Base-by-base conservation (phyloP, 2,888 invertebrate genomes). In the Vanessa cardui region DNA sequence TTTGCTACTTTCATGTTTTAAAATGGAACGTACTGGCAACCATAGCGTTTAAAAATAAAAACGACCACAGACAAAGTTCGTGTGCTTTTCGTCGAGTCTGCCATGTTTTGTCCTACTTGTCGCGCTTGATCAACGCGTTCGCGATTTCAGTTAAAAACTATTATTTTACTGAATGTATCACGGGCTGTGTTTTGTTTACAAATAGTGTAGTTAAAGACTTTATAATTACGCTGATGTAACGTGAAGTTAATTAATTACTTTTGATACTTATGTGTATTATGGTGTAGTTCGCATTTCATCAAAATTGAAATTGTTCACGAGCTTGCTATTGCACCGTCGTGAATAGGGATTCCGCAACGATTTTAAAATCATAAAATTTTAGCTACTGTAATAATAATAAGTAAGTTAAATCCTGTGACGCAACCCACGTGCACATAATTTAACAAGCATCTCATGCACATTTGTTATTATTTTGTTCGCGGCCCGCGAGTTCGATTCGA, bases 381-480 rank as follows among this genome's bases (percentile, higher is more conserved):
- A 75, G 79, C 72, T 76, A 74, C 70, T 80, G 79, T 78, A 82
- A 84, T 85, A 81, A 78, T 78, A 83, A 83, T 65, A 73, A 80
- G 82, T 79, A 83, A 80, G 73, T 76, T 82, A 76, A 78, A 78
- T 82, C 83, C 79, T 83, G 85, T 90, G 90, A 90, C 89, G 89
- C 90, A 90, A 90, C 90, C 92, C 92, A 92, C 92, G 92, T 92
- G 93, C 88, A 89, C 86, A 81, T 84, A 87, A 80, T 87, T 87
- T 86, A 88, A 83, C 84, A 81, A 90, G 87, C 82, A 91, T 90
- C 90, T 90, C 94, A 93, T 94, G 94, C 94, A 94, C 94, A 94
- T 94, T 94, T 95, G 95, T 95, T 95, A 94, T 95, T 95, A 94
- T 95, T 95, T 95, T 94, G 94, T 92, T 93, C 92, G 93, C 90